These are phyloP conservation scores for Marmota flaviventris DNA, from an alignment of 2,113 vertebrate genomes.

Conservation along the genomic window DNA sequence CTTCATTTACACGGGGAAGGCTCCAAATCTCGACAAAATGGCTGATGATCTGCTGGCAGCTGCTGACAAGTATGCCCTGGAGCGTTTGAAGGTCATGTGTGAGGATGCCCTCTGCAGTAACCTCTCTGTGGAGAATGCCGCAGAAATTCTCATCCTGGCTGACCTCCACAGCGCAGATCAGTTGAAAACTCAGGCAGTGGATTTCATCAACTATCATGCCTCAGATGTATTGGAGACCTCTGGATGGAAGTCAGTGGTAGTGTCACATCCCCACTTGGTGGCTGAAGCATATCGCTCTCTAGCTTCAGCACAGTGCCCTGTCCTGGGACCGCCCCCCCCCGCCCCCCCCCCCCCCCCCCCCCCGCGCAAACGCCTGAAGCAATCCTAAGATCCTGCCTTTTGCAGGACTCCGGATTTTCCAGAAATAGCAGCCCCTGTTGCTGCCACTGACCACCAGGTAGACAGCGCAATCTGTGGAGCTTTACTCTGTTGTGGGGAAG, in stretches of 20 bases:
- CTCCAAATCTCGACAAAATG: too few relatives aligned
- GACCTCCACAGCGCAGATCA: constrained; percentile 95
- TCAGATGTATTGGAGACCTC: constrained; percentile 98
- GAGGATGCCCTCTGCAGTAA: constrained; percentile 96
- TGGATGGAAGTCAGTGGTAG: constrained; percentile 99
- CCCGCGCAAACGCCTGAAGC: constrained; percentile 97
- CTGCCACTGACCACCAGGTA: constrained; percentile 78
- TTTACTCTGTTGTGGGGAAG: constrained; percentile 85
- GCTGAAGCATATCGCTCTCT: constrained; percentile 97
- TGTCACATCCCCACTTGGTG: constrained; percentile 97
- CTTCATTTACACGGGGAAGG: too few relatives aligned
- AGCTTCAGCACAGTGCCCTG: constrained; percentile 98
- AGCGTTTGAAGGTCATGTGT: constrained; percentile 97
- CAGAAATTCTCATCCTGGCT: constrained; percentile 94
- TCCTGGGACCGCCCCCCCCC: constrained; percentile 93
- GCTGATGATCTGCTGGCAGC: too few relatives aligned
- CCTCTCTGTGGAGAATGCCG: constrained; percentile 95
- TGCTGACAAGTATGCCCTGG: constrained; percentile 91
- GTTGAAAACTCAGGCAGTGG: constrained; percentile 94
- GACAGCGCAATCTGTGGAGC: constrained; percentile 83
- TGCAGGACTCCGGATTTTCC: constrained; percentile 81
- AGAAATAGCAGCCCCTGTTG: constrained; percentile 85
- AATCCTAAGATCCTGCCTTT: constrained; percentile 90
- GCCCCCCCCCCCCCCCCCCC: constrained; percentile 90
- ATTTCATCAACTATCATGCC: constrained; percentile 96